phyloP scores from a whole-genome alignment of 2,797 vertebrate species.

The Nannoperca australis region DNA sequence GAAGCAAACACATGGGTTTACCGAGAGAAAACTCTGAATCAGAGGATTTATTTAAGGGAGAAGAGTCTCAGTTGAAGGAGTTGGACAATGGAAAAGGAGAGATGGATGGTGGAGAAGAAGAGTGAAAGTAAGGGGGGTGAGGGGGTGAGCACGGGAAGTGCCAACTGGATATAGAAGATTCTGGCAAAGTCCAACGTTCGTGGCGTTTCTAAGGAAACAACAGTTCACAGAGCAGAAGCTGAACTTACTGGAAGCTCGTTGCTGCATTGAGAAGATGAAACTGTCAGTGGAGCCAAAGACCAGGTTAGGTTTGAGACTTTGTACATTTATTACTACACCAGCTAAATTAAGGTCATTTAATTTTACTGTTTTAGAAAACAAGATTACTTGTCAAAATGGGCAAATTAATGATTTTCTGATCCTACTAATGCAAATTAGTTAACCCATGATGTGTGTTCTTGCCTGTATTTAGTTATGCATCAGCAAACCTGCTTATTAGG shows the following conservation, averaged over 20 bases:
- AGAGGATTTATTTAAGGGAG: constrained; percentile 56
- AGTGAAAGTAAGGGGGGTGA: constrained; percentile 42
- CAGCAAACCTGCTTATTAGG: constrained; percentile 22
- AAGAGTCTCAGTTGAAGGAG: constrained; percentile 47
- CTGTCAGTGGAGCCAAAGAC: constrained; percentile 5
- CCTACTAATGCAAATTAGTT: not conserved
- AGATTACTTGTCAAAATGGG: not conserved
- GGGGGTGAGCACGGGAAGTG: constrained; percentile 34
- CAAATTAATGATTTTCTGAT: not conserved
- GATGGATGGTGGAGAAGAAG: constrained; percentile 23
- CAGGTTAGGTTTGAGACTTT: constrained; percentile 53
- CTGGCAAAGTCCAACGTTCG: constrained; percentile 63
- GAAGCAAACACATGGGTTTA: constrained; percentile 55
- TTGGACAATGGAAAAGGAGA: constrained; percentile 41
- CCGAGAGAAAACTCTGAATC: constrained; percentile 51
- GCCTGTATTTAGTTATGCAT: constrained; percentile 13
- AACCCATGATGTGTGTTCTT: constrained; percentile 8
- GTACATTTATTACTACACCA: not conserved
- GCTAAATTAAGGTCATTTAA: not conserved
- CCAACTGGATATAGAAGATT: constrained; percentile 62
- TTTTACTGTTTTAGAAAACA: constrained; percentile 15
- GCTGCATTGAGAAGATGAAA: constrained; percentile 24
- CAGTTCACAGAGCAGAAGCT: constrained; percentile 35
- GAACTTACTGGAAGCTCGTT: constrained; percentile 40
- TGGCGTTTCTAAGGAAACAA: constrained; percentile 73